Base-by-base conservation (phyloP, 2,888 invertebrate genomes). In the Synanthedon andrenaeformis region DNA sequence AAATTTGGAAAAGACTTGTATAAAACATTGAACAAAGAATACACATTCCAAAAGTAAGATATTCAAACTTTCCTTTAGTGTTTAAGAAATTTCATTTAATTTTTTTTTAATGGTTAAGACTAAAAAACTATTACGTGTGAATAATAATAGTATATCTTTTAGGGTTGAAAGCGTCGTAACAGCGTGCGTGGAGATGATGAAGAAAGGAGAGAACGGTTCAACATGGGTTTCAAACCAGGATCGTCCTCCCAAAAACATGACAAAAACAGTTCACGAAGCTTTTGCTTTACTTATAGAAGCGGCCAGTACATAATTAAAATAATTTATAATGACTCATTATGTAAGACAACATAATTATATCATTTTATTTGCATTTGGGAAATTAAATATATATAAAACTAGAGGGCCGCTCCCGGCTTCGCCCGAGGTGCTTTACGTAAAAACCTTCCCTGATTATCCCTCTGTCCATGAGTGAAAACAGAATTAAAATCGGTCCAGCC, bases 91-190 rank as follows among this genome's bases (percentile, higher is more conserved):
- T 42, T 42, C 4, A 4, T 45, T 13, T 13, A 12, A 13, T n/a
- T 1, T 42, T n/a, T 45, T 13, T 13, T 45, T 45, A 3, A n/a
- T 45, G 8, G n/a, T 13, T 13, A 6, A n/a, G 45, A 45, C 5
- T 12, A 11, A 42, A n/a, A 42, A 23, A 5, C 5, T 42, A 12
- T 5, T 42, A 35, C 3, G 35, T 35, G 35, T 52, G 49, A 56
- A 12, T 41, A 35, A 35, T 28, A 35, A 23, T 23, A 23, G 2
- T 19, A 50, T 8, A 19, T 12, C 12, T 19, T 63, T 19, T 58
- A 65, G 63, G n/a, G 53, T 61, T 10, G 57, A 58, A 14, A 59
- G 62, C 10, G 63, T 58, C 1, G 60, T 59, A 3, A 54, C 53
- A 12, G 62, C 56, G 11, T 48, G 58, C 6, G 11, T 65, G 5